Evolutionary conservation across 2,888 invertebrate genomes (phyloP).

Genomic region (Folsomia manolachei): DNA sequence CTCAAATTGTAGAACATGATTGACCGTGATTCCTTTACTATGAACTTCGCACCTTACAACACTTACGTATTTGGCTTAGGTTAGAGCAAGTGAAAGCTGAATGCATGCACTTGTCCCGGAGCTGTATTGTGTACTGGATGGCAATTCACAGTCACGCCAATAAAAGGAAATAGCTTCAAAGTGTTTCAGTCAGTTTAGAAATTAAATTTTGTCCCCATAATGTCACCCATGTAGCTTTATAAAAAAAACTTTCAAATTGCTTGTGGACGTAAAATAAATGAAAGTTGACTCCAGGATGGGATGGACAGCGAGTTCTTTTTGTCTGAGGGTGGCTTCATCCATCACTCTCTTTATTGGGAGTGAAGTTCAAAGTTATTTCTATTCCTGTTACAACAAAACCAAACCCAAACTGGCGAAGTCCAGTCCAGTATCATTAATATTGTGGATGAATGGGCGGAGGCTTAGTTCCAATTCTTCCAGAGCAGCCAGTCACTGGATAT

Average conservation of each 20-base stretch:
- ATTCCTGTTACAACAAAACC: background rate
- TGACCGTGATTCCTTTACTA: conserved; percentile 38
- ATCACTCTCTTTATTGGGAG: background rate
- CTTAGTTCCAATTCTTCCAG: background rate
- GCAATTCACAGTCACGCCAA: background rate
- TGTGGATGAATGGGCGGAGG: background rate
- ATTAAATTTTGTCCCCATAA: background rate
- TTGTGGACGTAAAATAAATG: background rate
- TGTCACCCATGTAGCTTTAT: background rate
- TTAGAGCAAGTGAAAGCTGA: no score
- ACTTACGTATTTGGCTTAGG: no score
- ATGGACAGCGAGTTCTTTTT: background rate
- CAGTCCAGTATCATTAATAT: background rate
- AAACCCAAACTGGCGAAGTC: background rate
- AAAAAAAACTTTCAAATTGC: conserved; percentile 4
- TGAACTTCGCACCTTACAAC: conserved; percentile 14
- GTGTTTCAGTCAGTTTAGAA: background rate
- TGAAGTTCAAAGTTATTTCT: conserved; percentile 5
- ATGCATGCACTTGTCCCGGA: no score
- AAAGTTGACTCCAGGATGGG: background rate
- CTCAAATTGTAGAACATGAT: conserved; percentile 40
- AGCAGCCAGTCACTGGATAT: background rate
- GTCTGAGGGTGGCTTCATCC: background rate
- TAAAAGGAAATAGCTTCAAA: background rate
- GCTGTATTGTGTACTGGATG: no score